Conservation (phyloP, 2,888 invertebrate species). For the Noctua comes region DNA sequence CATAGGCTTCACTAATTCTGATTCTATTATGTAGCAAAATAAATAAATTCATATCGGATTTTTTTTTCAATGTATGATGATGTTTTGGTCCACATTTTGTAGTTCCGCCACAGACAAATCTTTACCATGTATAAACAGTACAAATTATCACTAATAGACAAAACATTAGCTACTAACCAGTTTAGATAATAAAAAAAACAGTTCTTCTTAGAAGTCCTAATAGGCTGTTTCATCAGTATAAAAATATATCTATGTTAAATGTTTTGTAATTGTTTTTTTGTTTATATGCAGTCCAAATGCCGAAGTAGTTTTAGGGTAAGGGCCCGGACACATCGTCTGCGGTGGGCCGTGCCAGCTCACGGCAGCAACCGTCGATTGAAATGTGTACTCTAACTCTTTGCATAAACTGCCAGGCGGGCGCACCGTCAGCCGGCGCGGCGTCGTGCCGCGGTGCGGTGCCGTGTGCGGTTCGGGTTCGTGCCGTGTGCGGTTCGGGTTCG, state of each 20-base stretch:
- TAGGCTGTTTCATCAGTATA: background rate
- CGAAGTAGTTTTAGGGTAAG: slow-evolving; percentile 8
- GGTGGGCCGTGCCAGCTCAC: no score
- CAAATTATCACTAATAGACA: background rate
- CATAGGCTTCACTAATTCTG: slow-evolving; percentile 13
- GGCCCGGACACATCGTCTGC: no score
- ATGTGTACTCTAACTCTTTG: no score
- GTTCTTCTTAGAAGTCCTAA: background rate
- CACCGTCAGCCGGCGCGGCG: no score
- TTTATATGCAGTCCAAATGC: background rate
- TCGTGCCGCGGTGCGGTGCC: no score
- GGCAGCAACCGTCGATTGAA: no score
- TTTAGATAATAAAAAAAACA: background rate
- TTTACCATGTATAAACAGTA: background rate
- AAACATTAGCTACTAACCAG: slow-evolving; percentile 18
- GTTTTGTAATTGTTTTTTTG: background rate
- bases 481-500: no score
- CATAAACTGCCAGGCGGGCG: no score
- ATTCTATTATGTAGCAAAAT: background rate
- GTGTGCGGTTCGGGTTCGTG: no score
- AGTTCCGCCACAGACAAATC: background rate
- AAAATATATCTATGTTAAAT: no score
- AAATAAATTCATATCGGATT: no score
- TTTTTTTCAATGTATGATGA: background rate
- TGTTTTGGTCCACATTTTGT: background rate